phyloP scores from a whole-genome alignment of 2,797 vertebrate species.

The Molothrus aeneus region DNA sequence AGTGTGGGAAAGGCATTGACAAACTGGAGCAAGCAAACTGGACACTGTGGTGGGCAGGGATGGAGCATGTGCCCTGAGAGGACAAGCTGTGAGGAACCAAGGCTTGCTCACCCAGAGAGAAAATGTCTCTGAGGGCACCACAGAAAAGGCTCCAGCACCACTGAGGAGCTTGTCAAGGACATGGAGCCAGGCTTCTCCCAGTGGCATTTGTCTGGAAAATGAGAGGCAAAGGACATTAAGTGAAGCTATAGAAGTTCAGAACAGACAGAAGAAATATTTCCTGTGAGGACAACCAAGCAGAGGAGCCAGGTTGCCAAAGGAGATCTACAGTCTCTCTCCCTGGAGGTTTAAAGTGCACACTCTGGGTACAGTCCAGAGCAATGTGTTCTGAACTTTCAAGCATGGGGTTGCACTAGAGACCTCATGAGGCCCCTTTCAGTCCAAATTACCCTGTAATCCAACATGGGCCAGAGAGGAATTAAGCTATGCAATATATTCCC shows the following conservation, averaged over 20 bases:
- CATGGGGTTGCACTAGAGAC: too few species aligned
- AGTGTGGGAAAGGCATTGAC: rapidly evolving
- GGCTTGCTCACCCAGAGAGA: background rate
- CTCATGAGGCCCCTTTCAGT: background rate
- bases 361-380: background rate
- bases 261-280: background rate
- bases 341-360: background rate
- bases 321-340: background rate
- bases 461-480: background rate
- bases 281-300: background rate
- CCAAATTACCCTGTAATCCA: background rate
- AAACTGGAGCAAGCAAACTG: background rate
- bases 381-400: background rate
- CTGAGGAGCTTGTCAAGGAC: background rate
- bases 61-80: background rate
- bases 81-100: rapidly evolving
- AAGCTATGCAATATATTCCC: background rate
- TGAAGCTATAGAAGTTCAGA: background rate
- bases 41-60: rapidly evolving
- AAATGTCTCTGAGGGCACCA: background rate
- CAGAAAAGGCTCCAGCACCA: background rate
- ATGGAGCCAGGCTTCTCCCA: background rate
- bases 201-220: rapidly evolving
- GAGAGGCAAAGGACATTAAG: background rate
- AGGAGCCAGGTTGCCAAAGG: background rate